Evolutionary conservation across 2,113 vertebrate genomes (phyloP).

Genomic region (Stegostoma tigrinum): DNA sequence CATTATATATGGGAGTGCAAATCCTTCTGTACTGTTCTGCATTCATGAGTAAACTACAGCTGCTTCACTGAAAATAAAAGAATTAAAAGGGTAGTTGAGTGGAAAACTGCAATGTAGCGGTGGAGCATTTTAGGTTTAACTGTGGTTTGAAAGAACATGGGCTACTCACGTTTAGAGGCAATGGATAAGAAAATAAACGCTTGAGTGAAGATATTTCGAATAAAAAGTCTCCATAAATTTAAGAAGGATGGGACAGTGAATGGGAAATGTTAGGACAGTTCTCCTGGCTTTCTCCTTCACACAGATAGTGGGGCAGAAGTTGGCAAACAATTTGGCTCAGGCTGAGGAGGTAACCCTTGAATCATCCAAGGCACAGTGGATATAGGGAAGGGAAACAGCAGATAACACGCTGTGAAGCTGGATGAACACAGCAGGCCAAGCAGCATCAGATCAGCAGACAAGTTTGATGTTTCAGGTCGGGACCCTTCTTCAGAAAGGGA

Average conservation of each 20-base stretch:
- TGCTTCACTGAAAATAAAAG: neutral
- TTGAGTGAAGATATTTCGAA: neutral
- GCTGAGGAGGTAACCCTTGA: neutral
- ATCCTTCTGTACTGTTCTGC: neutral
- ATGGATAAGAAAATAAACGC: neutral
- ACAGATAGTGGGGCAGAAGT: neutral
- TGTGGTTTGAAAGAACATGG: neutral
- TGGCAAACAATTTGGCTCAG: neutral
- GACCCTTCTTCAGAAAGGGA: no score
- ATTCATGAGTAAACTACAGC: neutral
- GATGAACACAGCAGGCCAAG: no score
- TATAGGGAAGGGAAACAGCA: neutral
- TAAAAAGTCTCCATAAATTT: neutral
- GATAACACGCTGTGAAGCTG: no score
- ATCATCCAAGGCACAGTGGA: neutral
- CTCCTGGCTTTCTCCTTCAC: neutral
- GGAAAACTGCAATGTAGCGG: neutral
- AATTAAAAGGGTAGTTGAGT: neutral
- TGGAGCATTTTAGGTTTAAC: neutral
- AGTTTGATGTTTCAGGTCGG: no score
- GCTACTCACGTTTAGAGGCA: neutral
- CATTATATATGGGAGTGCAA: no score
- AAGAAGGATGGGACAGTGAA: neutral
- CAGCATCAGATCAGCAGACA: no score
- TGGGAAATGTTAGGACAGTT: neutral